These are phyloP conservation scores for Apoderus coryli DNA, from an alignment of 2,888 invertebrate genomes.

Conservation along the genomic window DNA sequence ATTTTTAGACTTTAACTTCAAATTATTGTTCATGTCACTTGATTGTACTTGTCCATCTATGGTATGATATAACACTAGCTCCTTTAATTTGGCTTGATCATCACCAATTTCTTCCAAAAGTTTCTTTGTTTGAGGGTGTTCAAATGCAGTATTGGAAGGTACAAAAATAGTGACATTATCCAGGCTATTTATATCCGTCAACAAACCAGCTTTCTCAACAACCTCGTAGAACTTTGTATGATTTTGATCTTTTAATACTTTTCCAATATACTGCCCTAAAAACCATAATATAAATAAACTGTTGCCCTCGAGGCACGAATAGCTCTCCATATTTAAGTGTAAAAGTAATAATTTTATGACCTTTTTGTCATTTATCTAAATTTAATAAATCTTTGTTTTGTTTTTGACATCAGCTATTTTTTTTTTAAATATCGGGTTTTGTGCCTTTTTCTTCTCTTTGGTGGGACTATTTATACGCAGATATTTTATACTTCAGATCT, in stretches of 20 bases:
- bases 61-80: slow-evolving; percentile 47
- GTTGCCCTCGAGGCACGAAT: slow-evolving; percentile 1
- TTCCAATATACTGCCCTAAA: slow-evolving; percentile 27
- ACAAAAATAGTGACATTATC: slow-evolving; percentile 49
- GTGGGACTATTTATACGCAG: no score
- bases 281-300: slow-evolving; percentile 6
- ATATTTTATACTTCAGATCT: no score
- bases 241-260: slow-evolving; percentile 42
- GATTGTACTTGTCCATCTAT: slow-evolving; percentile 39
- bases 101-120: slow-evolving; percentile 29
- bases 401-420: no score
- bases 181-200: slow-evolving; percentile 39
- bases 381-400: no score
- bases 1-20: slow-evolving; percentile 35
- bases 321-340: no score
- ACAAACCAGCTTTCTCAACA: slow-evolving; percentile 39
- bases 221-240: slow-evolving; percentile 42
- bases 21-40: slow-evolving; percentile 40
- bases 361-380: no score
- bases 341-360: no score
- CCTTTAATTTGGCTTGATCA: slow-evolving; percentile 35
- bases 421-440: no score
- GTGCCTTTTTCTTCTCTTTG: no score
- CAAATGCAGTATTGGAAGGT: slow-evolving; percentile 48
- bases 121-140: slow-evolving; percentile 31